Percentiles rank a stretch among this genome's conserved stretches.
phyloP scores from a whole-genome alignment of 1,140 invertebrate species.

The Pteromalus puparum region DNA sequence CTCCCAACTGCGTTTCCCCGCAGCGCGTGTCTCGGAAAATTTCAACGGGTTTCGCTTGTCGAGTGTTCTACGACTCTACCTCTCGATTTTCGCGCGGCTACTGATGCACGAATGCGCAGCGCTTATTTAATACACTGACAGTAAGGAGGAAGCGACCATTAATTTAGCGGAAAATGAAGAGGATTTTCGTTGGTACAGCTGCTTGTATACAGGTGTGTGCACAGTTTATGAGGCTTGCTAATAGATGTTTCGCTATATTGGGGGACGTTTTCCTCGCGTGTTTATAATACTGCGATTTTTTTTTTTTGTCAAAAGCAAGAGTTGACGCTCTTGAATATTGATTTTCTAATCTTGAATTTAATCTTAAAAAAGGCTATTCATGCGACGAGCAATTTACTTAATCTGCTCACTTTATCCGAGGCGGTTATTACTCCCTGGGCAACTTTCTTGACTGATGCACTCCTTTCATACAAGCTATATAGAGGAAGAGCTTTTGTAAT shows the following conservation, averaged over 20 bases:
- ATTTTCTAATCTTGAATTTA: neutral
- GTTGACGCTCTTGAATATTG: neutral
- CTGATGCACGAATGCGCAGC: neutral
- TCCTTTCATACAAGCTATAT: neutral
- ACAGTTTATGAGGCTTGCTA: too few relatives aligned
- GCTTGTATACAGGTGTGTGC: too few relatives aligned
- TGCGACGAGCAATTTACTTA: neutral
- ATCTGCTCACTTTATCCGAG: neutral
- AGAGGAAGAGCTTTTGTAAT: too few relatives aligned
- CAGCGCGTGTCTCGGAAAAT: too few relatives aligned
- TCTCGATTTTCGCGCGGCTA: neutral
- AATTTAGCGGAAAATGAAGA: constrained; percentile 23
- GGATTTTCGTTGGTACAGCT: neutral
- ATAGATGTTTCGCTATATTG: too few relatives aligned
- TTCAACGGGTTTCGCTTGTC: neutral
- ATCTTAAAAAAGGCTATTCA: neutral
- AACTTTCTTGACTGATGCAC: neutral
- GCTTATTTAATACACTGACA: constrained; percentile 36
- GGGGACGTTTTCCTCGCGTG: too few relatives aligned
- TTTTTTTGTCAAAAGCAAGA: neutral
- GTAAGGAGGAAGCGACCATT: constrained; percentile 20
- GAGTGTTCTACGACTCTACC: neutral
- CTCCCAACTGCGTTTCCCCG: neutral
- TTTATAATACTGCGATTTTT: too few relatives aligned
- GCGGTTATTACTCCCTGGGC: neutral